Base-by-base conservation (phyloP, 1,140 invertebrate genomes). In the Apocrypta bakeri region DNA sequence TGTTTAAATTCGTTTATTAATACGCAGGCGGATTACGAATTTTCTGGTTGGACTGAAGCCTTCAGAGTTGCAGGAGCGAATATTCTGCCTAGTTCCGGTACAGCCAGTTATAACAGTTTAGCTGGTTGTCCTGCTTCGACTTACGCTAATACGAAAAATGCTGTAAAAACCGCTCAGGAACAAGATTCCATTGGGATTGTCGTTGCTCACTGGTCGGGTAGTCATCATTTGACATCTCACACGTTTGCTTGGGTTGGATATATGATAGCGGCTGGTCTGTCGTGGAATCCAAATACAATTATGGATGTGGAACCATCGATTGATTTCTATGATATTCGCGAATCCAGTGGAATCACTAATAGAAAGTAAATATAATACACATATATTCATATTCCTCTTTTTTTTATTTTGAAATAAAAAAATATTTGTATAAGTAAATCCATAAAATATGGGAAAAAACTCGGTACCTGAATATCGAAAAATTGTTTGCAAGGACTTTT, bases 221-320 rank as follows among this genome's bases (percentile, higher is more conserved):
- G 92, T 84, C 94, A 94, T 87, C 94, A 95, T 85, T 90, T 95
- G 37, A 95, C 94, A 7, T 94, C 94, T 33, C 92, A 94, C 83
- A 90, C 93, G 25, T 95, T 95, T 87, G 93, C 93, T 48, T 95
- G 94, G 94, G 93, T 95, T n/a, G 94, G 94, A 0, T 94, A 94
- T 85, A 85, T 95, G 14, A 91, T 95, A 61, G 93, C 92, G n/a
- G 93, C 94, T 82, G 95, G 95, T 56, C 88, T 95, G 27, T 84
- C 93, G 0, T 95, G 95, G 95, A 95, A 95, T 87, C 92, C 93
- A 78, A 88, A 90, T 31, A 93, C 92, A n/a, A 93, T 92, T 72
- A 88, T 92, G 76, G 89, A 92, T 78, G 84, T 91, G 9, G 84
- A 86, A 8, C 83, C 87, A 24, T 84, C 86, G n/a, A 56, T 69